Percentiles rank a stretch among this genome's conserved stretches.
These are phyloP conservation scores for Gephyroberyx darwinii DNA, from an alignment of 2,797 vertebrate species.

Conservation along the genomic window DNA sequence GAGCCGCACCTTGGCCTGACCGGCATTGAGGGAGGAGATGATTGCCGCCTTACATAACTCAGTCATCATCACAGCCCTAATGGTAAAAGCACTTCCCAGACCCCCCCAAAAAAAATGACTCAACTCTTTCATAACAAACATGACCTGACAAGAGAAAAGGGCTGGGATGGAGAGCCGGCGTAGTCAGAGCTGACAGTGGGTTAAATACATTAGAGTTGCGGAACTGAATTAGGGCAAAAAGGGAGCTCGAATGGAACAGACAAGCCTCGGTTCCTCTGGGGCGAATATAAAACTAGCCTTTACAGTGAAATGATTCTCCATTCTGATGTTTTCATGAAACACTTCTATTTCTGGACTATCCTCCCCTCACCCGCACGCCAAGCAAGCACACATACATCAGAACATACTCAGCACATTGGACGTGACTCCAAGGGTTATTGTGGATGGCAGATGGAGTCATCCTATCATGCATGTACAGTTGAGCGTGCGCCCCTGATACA, in stretches of 20 bases:
- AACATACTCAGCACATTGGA: slow-evolving; percentile 60
- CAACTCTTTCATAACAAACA: slow-evolving; percentile 74
- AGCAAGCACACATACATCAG: slow-evolving; percentile 65
- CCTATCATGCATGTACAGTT: slow-evolving; percentile 31
- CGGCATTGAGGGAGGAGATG: slow-evolving; percentile 42
- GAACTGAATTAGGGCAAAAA: slow-evolving; percentile 75
- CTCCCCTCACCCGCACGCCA: slow-evolving; percentile 54
- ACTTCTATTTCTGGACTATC: slow-evolving; percentile 75
- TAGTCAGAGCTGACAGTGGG: slow-evolving; percentile 69
- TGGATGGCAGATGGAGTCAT: slow-evolving; percentile 66
- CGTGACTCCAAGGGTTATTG: slow-evolving; percentile 60
- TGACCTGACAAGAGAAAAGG: slow-evolving; percentile 71
- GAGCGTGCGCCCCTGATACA: not conserved
- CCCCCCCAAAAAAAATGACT: slow-evolving; percentile 38
- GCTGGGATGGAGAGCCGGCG: slow-evolving; percentile 59
- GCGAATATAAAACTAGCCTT: slow-evolving; percentile 72
- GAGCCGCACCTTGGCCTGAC: slow-evolving; percentile 61
- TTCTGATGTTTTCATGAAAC: slow-evolving; percentile 76
- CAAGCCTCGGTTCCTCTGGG: slow-evolving; percentile 66
- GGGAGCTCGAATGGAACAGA: slow-evolving; percentile 71
- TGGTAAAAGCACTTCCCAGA: slow-evolving; percentile 53
- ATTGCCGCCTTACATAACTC: slow-evolving; percentile 65
- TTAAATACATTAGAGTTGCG: slow-evolving; percentile 74
- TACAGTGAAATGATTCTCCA: slow-evolving; percentile 69
- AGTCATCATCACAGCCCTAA: slow-evolving; percentile 55